Conservation (phyloP, 2,797 vertebrate genomes). For the Adelosebastes latens region DNA sequence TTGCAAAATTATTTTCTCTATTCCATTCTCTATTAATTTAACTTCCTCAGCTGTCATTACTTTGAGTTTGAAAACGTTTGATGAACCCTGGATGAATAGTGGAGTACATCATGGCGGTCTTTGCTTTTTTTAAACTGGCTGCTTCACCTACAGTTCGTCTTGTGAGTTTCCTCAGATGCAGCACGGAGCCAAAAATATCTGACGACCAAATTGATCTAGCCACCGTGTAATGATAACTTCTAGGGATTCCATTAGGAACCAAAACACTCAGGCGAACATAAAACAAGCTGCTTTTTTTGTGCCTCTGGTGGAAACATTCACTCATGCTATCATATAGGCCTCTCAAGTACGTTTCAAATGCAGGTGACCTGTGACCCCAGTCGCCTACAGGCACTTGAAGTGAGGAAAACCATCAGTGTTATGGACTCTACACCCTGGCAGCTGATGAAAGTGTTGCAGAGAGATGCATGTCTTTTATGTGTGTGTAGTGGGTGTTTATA, state of each 20-base stretch:
- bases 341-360: constrained; percentile 36
- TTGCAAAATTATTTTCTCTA: constrained; percentile 46
- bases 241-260: constrained; percentile 29
- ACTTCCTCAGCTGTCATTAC: constrained; percentile 22
- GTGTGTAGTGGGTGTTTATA: neutral
- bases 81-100: constrained; percentile 14
- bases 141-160: neutral
- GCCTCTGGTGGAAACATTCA: constrained; percentile 28
- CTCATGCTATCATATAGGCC: neutral
- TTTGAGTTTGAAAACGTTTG: constrained; percentile 21
- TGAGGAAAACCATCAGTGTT: constrained; percentile 17
- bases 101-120: neutral
- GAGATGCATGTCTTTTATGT: neutral
- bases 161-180: no score
- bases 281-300: constrained; percentile 16
- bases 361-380: constrained; percentile 10
- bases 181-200: constrained; percentile 11
- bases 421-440: constrained; percentile 9
- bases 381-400: constrained; percentile 4
- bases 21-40: no score
- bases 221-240: constrained; percentile 5
- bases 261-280: constrained; percentile 23
- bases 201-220: neutral
- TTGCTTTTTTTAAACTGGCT: neutral
- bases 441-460: constrained; percentile 22